Percentiles rank a stretch among this genome's conserved stretches.
phyloP scores from a whole-genome alignment of 2,888 invertebrate species.

The Noctua fimbriata region DNA sequence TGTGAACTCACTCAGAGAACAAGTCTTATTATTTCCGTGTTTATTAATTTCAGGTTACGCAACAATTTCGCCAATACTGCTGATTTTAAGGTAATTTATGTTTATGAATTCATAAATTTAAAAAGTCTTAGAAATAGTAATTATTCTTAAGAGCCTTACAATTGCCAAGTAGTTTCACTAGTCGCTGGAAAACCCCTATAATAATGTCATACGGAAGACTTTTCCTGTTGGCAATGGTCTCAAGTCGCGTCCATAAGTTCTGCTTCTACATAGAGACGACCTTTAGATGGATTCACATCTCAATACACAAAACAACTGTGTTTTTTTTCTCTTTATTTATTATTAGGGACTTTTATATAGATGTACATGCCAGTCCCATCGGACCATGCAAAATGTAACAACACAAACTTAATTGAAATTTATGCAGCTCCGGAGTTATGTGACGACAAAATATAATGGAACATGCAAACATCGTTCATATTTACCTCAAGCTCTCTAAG shows the following conservation, averaged over 20 bases:
- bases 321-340: background rate
- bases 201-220: slow-evolving; percentile 5
- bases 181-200: background rate
- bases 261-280: background rate
- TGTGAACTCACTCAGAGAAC: too few species aligned
- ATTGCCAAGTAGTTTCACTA: background rate
- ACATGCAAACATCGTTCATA: too few species aligned
- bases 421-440: too few species aligned
- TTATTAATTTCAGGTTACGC: slow-evolving; percentile 36
- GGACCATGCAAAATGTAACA: too few species aligned
- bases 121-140: background rate
- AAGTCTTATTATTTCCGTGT: background rate
- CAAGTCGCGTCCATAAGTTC: background rate
- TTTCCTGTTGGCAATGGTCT: slow-evolving; percentile 41
- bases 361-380: too few species aligned
- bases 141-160: background rate
- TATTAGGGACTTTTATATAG: too few species aligned
- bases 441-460: too few species aligned
- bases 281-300: background rate
- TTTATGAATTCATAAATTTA: background rate
- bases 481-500: too few species aligned
- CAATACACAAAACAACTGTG: background rate
- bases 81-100: slow-evolving; percentile 38
- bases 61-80: slow-evolving; percentile 20
- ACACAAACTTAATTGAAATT: too few species aligned